Base-by-base conservation (phyloP, 2,797 vertebrate genomes). In the Intellagama lesueurii region DNA sequence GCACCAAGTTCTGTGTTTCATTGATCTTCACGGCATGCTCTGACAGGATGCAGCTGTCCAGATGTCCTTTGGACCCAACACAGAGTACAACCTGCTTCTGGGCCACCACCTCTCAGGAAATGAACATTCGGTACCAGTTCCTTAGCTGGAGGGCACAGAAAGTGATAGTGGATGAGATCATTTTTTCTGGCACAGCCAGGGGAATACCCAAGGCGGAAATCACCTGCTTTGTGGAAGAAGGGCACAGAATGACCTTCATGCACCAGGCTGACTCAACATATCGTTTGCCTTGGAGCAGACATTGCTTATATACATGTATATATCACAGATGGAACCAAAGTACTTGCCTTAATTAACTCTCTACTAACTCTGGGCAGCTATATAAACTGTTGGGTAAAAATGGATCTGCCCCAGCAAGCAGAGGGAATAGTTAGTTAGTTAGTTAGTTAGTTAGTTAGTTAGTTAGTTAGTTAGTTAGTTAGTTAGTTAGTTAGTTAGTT, bases 231-330 rank as follows among this genome's bases (percentile, higher is more conserved):
- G 69, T 28, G 5, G 17, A 79, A 5, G 35, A 75, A 75, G 87
- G 56, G 0, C 7, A 30, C 8, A 7, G n/a, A 1, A 22, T 0
- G 19, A 66, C 28, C 24, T 12, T 9, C 73, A 72, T 69, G 35
- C 68, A 68, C 32, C 68, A n/a, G 70, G 56, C 8, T 1, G 3
- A 73, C 24, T 22, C 68, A 28, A 24, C 30, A 35, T 30, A 4
- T 40, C 32, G 19, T 44, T 40, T 60, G 66, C 70, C 56, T 44
- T 9, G 5, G 80, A 81, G 82, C 47, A 83, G 52, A 64, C 24
- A 19, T 1, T 9, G 32, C 84, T 28, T 12, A 0, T 0, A 56
- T 0, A 24, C 3, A 49, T 64, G 19, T 44, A 30, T 0, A 0
- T 0, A 0, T 3, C 22, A 85, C 0, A 2, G 4, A 47, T 49